phyloP scores from a whole-genome alignment of 2,888 invertebrate species.

The Lycaena phlaeas region DNA sequence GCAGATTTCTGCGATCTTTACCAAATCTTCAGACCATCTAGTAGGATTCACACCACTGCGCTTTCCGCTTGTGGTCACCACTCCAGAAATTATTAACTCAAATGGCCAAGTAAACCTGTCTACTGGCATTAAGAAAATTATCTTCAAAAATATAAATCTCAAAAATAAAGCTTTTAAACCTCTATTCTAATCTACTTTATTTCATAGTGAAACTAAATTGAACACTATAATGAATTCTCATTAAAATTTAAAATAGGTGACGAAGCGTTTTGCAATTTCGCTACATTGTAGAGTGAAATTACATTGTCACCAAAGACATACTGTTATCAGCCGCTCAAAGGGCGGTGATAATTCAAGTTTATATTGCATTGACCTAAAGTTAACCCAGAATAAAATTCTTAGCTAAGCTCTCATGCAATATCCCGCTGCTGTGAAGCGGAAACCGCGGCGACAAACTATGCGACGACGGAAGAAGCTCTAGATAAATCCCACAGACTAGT shows the following conservation, averaged over 20 bases:
- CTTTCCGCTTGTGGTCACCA: too few relatives aligned
- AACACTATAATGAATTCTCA: neutral
- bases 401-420: constrained; percentile 28
- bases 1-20: too few relatives aligned
- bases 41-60: too few relatives aligned
- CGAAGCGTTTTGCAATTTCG: neutral
- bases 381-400: constrained; percentile 35
- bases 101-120: too few relatives aligned
- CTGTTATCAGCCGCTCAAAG: neutral
- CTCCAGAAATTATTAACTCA: too few relatives aligned
- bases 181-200: too few relatives aligned
- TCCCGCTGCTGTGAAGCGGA: constrained; percentile 27
- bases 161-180: too few relatives aligned
- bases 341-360: constrained; percentile 7
- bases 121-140: too few relatives aligned
- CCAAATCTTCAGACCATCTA: too few relatives aligned
- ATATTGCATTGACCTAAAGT: constrained; percentile 16
- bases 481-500: constrained; percentile 32
- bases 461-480: constrained; percentile 34
- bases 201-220: too few relatives aligned
- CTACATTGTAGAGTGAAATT: neutral
- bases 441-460: constrained; percentile 39
- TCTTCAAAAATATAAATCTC: too few relatives aligned
- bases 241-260: neutral
- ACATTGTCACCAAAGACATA: neutral